Evolutionary conservation across 2,113 vertebrate species (phyloP).

Genomic region (Galemys pyrenaicus): DNA sequence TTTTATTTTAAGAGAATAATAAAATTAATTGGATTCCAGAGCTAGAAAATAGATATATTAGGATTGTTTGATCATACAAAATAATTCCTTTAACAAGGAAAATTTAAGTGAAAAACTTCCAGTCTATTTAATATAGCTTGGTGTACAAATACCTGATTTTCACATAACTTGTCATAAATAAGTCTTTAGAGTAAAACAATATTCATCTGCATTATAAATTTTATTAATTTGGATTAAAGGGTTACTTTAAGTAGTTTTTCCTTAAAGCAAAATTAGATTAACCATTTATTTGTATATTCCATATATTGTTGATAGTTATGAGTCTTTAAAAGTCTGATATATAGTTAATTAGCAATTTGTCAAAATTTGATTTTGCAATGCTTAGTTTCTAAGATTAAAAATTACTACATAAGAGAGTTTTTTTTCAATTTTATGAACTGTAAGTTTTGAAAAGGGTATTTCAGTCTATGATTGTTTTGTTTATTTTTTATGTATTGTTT

Average conservation of each 20-base stretch:
- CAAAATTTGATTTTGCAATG: slow-evolving; percentile 19
- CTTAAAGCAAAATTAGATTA: not conserved
- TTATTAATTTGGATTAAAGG: not conserved
- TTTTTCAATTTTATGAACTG: not conserved
- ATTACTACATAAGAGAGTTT: not conserved
- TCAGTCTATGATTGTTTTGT: not conserved
- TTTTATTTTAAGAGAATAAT: slow-evolving; percentile 40
- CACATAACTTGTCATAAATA: not conserved
- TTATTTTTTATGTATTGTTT: slow-evolving; percentile 15
- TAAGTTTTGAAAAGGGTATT: slow-evolving; percentile 21
- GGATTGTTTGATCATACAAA: not conserved
- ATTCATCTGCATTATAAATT: slow-evolving; percentile 29
- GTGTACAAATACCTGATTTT: slow-evolving; percentile 5
- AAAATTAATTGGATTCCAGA: slow-evolving; percentile 25
- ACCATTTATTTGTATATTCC: not conserved
- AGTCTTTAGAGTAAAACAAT: slow-evolving; percentile 41
- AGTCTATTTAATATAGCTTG: not conserved
- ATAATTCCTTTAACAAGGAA: not conserved
- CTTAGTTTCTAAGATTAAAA: slow-evolving; percentile 36
- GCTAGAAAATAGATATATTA: not conserved
- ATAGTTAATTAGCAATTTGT: not conserved
- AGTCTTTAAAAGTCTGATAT: not conserved
- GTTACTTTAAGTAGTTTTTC: not conserved
- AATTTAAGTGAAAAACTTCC: not conserved
- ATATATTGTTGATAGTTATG: not conserved